A percentile compares a stretch with the other conserved stretches of the same genome.
phyloP scores from a whole-genome alignment of 2,797 vertebrate species.

The Acanthiza pusilla region DNA sequence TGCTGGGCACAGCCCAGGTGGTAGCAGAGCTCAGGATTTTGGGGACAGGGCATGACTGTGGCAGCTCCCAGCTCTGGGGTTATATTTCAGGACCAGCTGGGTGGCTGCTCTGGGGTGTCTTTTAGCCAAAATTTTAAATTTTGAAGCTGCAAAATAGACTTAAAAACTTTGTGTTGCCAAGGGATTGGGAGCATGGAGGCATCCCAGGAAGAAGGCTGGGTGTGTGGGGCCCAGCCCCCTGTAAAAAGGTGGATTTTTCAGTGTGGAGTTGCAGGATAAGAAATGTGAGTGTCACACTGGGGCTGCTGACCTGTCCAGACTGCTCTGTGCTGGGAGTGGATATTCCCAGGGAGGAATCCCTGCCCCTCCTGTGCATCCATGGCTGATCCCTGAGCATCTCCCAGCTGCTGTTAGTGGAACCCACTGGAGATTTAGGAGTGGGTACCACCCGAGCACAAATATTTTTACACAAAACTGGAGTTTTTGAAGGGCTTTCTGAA shows the following conservation, averaged over 20 bases:
- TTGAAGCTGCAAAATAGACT: neutral
- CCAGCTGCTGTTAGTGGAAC: neutral
- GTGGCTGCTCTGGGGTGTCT: neutral
- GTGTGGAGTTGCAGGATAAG: accelerated
- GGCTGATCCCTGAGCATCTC: neutral
- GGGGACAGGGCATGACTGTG: accelerated
- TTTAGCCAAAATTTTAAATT: neutral
- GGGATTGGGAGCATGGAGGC: accelerated
- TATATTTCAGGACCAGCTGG: neutral
- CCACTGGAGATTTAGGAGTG: accelerated
- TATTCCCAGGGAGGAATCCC: neutral
- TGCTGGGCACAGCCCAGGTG: neutral
- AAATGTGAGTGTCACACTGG: neutral
- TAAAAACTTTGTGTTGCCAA: accelerated
- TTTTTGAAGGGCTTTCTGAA: neutral
- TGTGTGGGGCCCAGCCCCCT: accelerated
- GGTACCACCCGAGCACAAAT: accelerated
- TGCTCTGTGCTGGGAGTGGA: neutral
- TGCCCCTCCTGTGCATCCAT: accelerated
- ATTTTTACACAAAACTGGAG: accelerated
- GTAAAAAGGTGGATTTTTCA: neutral
- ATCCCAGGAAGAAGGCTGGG: neutral
- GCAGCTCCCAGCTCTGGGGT: neutral
- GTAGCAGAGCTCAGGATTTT: neutral
- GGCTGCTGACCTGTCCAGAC: neutral